Evolutionary conservation across 2,888 invertebrate genomes (phyloP), one percentile per base, ranked within the genome.

Genomic region (Tanypteryx hageni): DNA sequence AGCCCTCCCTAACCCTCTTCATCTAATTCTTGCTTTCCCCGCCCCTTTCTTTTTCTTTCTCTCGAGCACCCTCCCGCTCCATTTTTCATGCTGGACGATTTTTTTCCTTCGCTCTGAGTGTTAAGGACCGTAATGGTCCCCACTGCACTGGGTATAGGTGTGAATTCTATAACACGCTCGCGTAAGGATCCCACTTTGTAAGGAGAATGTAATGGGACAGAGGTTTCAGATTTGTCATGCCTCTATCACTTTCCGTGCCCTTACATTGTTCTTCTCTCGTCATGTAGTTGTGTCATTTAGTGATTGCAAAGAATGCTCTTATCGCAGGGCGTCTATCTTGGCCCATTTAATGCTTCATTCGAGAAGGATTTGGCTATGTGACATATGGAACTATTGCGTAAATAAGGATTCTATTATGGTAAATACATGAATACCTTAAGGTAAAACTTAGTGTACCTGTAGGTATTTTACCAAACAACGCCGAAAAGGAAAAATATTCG

Each of bases 21-120:
- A 56, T n/a, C 56, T 84, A 84, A 84, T 56, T 56, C 44, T 58
- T 27, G 22, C 27, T 11, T 27, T 9, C n/a, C 58, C 22, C 13
- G n/a, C 56, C 89, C 89, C 64, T 89, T 18, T 27, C 64, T 13
- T 76, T 76, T 76, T 76, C 76, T 76, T 76, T 27, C 27, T 22
- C 64, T 61, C 31, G 31, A 86, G 89, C 22, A 44, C 89, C 64
- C 61, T 89, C 89, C 44, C 64, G 89, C 44, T 44, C 89, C 64
- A 89, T 89, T 89, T 89, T 64, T 89, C 89, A 89, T 64, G 14
- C 7, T n/a, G n/a, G 0, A 31, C 89, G n/a, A 27, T n/a, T n/a
- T 61, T 89, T 89, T 89, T 89, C 18, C 89, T 64, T 22, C 18
- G 11, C 68, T 13, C 27, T 61, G 61, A 13, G 18, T 61, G 86